phyloP scores from a whole-genome alignment of 2,113 vertebrate species.

The Gobius niger region DNA sequence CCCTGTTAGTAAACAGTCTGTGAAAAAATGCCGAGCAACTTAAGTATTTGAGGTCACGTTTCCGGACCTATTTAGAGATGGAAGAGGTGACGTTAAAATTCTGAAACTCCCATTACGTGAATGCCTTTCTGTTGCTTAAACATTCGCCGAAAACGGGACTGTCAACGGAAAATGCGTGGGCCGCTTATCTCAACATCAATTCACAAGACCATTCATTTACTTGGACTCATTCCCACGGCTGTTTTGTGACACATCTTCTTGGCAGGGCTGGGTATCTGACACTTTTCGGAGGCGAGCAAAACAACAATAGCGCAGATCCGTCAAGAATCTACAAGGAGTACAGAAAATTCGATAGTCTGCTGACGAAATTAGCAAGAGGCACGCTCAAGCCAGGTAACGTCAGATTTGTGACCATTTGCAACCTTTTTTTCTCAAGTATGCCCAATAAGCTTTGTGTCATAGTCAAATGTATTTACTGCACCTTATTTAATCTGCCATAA shows the following conservation, averaged over 20 bases:
- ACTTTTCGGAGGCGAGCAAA: slow-evolving; percentile 76
- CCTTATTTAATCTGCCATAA: too few relatives aligned
- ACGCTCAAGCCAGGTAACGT: slow-evolving; percentile 74
- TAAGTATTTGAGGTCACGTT: not conserved
- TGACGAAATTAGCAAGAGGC: slow-evolving; percentile 80
- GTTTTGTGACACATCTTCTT: not conserved
- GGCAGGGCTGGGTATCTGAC: slow-evolving; percentile 83
- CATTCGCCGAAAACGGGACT: not conserved
- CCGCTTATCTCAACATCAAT: slow-evolving; percentile 21
- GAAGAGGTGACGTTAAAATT: not conserved
- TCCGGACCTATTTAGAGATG: not conserved
- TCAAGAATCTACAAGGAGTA: slow-evolving; percentile 74
- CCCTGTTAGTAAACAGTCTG: slow-evolving; percentile 52
- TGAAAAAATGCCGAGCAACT: slow-evolving; percentile 20
- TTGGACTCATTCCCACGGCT: not conserved
- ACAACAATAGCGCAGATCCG: slow-evolving; percentile 66
- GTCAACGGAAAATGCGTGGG: slow-evolving; percentile 1
- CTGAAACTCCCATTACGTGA: not conserved
- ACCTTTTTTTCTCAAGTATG: too few relatives aligned
- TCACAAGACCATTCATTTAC: not conserved
- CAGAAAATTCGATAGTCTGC: slow-evolving; percentile 76
- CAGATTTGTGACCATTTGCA: not conserved
- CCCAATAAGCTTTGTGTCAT: too few relatives aligned
- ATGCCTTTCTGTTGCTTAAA: slow-evolving; percentile 22
- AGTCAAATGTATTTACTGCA: too few relatives aligned